Base-by-base conservation (phyloP, 2,113 vertebrate genomes). In the Centrocercus urophasianus region DNA sequence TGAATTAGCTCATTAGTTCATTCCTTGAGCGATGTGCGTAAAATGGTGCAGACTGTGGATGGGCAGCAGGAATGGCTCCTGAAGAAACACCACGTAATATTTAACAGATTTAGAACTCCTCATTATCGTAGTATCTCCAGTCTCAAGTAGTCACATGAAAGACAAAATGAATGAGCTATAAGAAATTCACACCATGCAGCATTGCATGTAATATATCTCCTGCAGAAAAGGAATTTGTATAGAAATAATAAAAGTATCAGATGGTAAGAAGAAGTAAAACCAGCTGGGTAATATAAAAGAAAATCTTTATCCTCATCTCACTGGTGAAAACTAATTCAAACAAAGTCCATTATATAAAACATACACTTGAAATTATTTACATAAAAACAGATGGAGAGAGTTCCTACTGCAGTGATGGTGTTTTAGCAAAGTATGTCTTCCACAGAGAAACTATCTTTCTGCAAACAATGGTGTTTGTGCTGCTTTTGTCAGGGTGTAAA, bases 271-370 rank as follows among this genome's bases (percentile, higher is more conserved):
- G 91, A 97, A 97, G 93, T 95, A 92, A 95, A 97, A 94, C 86
- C 97, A 97, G 93, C 93, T 97, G 96, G 94, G 86, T 74, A 89
- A 91, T 93, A 90, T 71, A 95, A 90, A 93, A 90, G 81, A 92
- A 95, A 92, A 95, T 83, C 89, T 93, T 94, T 82, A 86, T 90
- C 70, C 83, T 93, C 91, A 65, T 94, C 80, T 89, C 70, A 47
- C 84, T 95, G 88, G 70, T 93, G 88, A 96, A 97, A 96, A 96
- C 85, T 92, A 96, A 93, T 96, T 97, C 91, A 93, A 96, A 89
- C 83, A 95, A 95, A 97, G 94, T 88, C 94, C 71, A 45, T 93
- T 95, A 88, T 73, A 94, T 95, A 94, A 96, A 96, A 93, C 88
- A 86, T 78, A 78, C 66, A 83, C 74, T 94, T 72, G 72, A 94